Evolutionary conservation across 2,113 vertebrate genomes (phyloP).

Genomic region (Phylloscopus trochilus): DNA sequence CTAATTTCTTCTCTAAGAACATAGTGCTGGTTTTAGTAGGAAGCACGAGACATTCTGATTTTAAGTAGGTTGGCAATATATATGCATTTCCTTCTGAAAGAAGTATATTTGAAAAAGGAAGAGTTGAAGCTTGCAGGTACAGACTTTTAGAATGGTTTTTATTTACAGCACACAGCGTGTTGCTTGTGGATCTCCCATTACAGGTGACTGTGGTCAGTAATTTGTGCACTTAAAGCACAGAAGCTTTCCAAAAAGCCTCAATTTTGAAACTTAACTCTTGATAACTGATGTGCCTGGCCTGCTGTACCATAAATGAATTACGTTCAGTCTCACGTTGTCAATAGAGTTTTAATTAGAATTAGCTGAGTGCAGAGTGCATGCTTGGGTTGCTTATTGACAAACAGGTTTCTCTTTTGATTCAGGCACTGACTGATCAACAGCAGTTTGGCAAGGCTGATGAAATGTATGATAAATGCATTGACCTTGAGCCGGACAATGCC

Average conservation of each 20-base stretch:
- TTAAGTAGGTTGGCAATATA: background rate
- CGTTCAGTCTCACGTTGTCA: background rate
- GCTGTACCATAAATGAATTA: background rate
- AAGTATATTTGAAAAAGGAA: background rate
- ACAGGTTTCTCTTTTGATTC: constrained; percentile 13
- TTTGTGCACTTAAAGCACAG: background rate
- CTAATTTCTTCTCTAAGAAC: background rate
- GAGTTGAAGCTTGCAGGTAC: background rate
- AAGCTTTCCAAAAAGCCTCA: background rate
- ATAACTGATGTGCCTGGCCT: background rate
- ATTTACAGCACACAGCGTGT: background rate
- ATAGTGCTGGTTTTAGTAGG: background rate
- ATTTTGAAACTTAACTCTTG: background rate
- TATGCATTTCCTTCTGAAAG: background rate
- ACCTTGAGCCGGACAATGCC: constrained; percentile 96
- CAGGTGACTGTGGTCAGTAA: background rate
- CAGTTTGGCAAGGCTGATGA: constrained; percentile 98
- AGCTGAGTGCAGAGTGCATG: background rate
- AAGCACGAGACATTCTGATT: background rate
- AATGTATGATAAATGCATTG: constrained; percentile 99
- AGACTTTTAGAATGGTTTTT: background rate
- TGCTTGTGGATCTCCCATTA: background rate
- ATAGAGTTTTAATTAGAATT: background rate
- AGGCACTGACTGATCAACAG: constrained; percentile 98
- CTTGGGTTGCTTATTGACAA: background rate